Evolutionary conservation across 1,140 invertebrate genomes (phyloP), one percentile per base, ranked within the genome.

Genomic region (Caenorhabditis tropicalis): DNA sequence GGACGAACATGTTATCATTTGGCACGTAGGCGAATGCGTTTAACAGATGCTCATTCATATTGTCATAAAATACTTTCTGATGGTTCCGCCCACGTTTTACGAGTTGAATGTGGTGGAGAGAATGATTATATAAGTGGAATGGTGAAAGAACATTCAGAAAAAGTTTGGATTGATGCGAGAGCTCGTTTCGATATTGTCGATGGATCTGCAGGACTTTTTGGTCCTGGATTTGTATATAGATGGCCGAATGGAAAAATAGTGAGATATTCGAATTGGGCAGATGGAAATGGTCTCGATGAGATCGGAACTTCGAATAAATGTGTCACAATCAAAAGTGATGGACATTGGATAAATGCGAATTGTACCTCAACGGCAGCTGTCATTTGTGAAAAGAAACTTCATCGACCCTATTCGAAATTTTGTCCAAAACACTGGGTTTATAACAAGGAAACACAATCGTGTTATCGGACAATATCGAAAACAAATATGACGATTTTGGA

Each of bases 151-250:
- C 65, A 74, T 31, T 74, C 65, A 1, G 65, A 74, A 9, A 84
- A 46, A 65, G 74, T 65, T 16, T 88, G 88, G 88, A 74, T 88
- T 36, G 87, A 86, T 49, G 88, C 88, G 6, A 88, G 88, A 49
- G 88, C 88, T 2, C 53, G 86, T 49, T 88, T 88, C 46, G 88
- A 88, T 56, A 87, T 88, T 29, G 88, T 88, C 24, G 88, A 88
- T 58, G 82, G 81, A 31, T 19, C 84, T 51, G 88, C 88, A 43
- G 88, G 85, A 3, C 86, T 88, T 2, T 87, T 89, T 56, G 79
- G 70, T 16, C 88, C 88, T 29, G 88, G 88, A 39, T 82, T 88
- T 33, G 88, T 88, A 2, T 82, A 88, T 19, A 39, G 88, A 53
- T 88, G 88, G 88, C 88, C 87, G 36, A 89, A 88, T 81, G 88